Evolutionary conservation across 1,140 invertebrate genomes (phyloP).

Genomic region (Ceratosolen solmsi): DNA sequence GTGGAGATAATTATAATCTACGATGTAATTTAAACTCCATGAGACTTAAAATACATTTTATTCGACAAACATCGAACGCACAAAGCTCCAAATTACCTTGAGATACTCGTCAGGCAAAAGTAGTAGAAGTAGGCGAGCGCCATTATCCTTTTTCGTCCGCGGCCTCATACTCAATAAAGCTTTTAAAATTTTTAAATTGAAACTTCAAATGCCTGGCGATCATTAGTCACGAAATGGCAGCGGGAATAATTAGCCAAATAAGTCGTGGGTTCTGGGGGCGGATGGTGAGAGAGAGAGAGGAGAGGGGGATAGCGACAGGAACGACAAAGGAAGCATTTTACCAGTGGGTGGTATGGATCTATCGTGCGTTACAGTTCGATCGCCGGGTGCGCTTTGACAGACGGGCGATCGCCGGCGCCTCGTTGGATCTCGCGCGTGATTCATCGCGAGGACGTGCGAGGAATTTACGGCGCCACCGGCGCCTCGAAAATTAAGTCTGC

Average conservation of each 20-base stretch:
- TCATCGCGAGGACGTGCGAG: conserved; percentile 23
- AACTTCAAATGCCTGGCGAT: too few relatives aligned
- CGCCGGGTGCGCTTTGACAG: neutral
- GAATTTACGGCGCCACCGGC: conserved; percentile 39
- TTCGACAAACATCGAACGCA: too few relatives aligned
- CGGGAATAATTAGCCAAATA: neutral
- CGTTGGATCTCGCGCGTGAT: conserved; percentile 1
- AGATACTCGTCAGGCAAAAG: too few relatives aligned
- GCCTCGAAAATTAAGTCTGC: conserved; percentile 42
- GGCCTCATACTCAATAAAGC: neutral
- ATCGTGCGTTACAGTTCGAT: neutral
- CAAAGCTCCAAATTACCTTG: too few relatives aligned
- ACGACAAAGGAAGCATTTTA: too few relatives aligned
- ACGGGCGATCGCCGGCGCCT: neutral
- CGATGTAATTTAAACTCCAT: too few relatives aligned
- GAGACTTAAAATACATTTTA: too few relatives aligned
- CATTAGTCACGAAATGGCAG: neutral
- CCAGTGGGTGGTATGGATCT: too few relatives aligned
- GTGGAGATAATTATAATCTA: too few relatives aligned
- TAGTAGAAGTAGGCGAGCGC: too few relatives aligned
- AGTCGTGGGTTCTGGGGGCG: neutral
- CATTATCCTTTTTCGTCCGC: neutral
- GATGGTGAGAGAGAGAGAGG: too few relatives aligned
- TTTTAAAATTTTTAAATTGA: neutral
- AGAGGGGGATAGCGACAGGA: too few relatives aligned